Evolutionary conservation across 2,888 invertebrate genomes (phyloP).

Genomic region (Lasioglossum leucozonium): DNA sequence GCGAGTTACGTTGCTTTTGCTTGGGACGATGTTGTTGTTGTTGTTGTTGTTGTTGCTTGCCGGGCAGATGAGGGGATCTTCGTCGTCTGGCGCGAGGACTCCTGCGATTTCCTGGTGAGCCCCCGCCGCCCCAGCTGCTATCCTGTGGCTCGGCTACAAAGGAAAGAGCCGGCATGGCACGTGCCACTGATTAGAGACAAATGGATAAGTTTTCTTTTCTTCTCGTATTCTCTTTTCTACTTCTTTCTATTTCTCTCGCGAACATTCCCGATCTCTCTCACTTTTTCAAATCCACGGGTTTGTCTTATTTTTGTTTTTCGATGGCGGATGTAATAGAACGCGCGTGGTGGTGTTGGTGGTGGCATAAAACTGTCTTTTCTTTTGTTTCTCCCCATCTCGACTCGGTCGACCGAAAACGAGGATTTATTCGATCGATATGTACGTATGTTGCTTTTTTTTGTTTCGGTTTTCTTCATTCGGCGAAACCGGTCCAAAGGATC

Average conservation of each 20-base stretch:
- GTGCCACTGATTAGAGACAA: conserved; percentile 78
- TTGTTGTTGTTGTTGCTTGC: conserved; percentile 59
- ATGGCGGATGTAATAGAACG: conserved; percentile 47
- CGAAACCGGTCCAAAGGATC: not conserved
- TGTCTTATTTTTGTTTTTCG: conserved; percentile 26
- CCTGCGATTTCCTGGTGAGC: conserved; percentile 77
- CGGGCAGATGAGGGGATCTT: conserved; percentile 71
- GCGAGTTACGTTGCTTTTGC: conserved; percentile 76
- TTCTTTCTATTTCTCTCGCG: conserved; percentile 11
- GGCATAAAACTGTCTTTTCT: conserved; percentile 35
- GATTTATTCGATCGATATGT: not conserved
- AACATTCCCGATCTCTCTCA: not conserved
- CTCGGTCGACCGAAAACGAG: not conserved
- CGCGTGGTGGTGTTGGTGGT: conserved; percentile 64
- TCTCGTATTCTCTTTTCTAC: conserved; percentile 57
- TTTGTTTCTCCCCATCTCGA: conserved; percentile 7
- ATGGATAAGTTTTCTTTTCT: conserved; percentile 51
- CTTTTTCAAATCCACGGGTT: not conserved
- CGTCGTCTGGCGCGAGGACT: conserved; percentile 76
- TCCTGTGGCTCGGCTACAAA: conserved; percentile 81
- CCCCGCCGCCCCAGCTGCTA: conserved; percentile 83
- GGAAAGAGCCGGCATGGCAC: conserved; percentile 79
- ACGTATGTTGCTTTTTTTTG: not conserved
- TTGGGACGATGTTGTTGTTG: conserved; percentile 61
- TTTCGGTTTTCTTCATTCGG: not conserved